Evolutionary conservation across 2,888 invertebrate genomes (phyloP).

Genomic region (Synergus laeviventris): DNA sequence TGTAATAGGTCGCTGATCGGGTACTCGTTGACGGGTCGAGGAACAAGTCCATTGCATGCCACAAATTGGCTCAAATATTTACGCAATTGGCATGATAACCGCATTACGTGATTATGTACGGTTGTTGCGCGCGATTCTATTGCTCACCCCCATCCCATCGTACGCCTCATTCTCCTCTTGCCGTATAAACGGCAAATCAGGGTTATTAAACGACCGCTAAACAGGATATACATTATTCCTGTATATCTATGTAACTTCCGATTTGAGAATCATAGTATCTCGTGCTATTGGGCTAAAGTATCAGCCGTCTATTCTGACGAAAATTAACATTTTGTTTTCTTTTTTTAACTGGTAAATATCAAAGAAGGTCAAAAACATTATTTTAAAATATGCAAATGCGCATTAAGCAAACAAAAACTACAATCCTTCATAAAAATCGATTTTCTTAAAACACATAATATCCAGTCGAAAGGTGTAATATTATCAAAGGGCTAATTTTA

Average conservation of each 20-base stretch:
- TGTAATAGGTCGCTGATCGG: conserved; percentile 60
- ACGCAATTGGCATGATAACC: conserved; percentile 75
- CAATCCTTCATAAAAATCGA: too few relatives aligned
- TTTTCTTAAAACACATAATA: too few relatives aligned
- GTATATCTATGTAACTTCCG: conserved; percentile 58
- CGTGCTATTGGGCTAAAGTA: too few relatives aligned
- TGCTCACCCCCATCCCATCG: conserved; percentile 62
- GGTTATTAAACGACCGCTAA: conserved; percentile 65
- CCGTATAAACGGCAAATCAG: conserved; percentile 58
- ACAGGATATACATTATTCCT: conserved; percentile 56
- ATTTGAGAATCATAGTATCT: conserved; percentile 47
- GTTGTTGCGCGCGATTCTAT: conserved; percentile 69
- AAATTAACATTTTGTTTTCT: too few relatives aligned
- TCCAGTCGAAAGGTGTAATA: too few relatives aligned
- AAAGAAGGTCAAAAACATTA: too few relatives aligned
- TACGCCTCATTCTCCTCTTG: conserved; percentile 53
- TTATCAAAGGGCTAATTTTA: too few relatives aligned
- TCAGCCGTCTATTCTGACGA: too few relatives aligned
- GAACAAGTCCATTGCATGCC: conserved; percentile 64
- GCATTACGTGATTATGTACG: conserved; percentile 74
- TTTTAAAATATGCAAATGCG: too few relatives aligned
- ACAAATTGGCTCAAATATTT: conserved; percentile 75
- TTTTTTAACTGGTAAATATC: too few relatives aligned
- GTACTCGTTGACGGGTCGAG: conserved; percentile 49
- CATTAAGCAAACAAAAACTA: too few relatives aligned